A percentile compares a stretch with the other conserved stretches of the same genome.
phyloP scores from a whole-genome alignment of 2,113 vertebrate genomes.

The Hylia prasina region DNA sequence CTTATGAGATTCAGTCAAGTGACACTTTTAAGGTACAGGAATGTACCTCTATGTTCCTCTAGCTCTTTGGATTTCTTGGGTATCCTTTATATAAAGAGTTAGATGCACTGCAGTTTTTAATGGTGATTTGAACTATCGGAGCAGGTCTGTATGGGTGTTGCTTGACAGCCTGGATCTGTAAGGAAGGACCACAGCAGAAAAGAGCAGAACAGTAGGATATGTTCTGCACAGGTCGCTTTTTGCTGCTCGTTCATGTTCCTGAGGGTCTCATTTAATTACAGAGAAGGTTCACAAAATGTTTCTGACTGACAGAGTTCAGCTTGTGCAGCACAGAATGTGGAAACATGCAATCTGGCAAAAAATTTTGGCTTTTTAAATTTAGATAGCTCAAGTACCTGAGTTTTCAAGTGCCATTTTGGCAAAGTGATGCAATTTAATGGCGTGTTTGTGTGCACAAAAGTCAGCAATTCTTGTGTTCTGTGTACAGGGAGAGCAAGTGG shows the following conservation, averaged over 20 bases:
- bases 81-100: no score
- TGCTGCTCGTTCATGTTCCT: fast-evolving
- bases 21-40: fast-evolving
- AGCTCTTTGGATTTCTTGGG: background rate
- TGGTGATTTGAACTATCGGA: fast-evolving
- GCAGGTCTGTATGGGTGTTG: background rate
- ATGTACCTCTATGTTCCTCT: fast-evolving
- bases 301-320: fast-evolving
- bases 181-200: fast-evolving
- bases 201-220: background rate
- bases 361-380: background rate
- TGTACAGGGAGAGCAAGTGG: background rate
- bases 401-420: background rate
- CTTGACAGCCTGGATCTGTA: background rate
- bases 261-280: fast-evolving
- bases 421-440: background rate
- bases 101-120: fast-evolving
- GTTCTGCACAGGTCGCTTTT: fast-evolving
- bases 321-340: background rate
- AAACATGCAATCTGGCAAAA: fast-evolving
- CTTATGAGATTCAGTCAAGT: no score
- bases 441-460: background rate
- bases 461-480: background rate
- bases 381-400: background rate
- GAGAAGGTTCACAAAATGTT: background rate